Base-by-base conservation (phyloP, 2,888 invertebrate species). In the Tenthredo livida region DNA sequence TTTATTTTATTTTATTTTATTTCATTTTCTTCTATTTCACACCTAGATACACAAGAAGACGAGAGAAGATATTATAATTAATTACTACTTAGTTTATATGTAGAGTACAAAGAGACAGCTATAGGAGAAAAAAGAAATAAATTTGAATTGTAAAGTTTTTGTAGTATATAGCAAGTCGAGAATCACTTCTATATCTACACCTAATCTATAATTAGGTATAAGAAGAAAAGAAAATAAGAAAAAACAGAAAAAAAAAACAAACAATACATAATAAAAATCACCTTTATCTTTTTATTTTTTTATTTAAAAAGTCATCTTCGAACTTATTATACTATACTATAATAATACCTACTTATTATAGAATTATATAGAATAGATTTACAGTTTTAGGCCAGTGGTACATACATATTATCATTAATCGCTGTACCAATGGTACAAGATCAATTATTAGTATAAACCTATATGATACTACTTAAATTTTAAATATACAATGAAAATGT, bases 111-210 rank as follows among this genome's bases (percentile, higher is more conserved):
- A 80, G 86, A 75, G 83, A 83, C 84, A 86, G 78, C 80, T 84
- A 86, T 85, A 86, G 87, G 89, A 7, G 37, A 7, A 37, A 37
- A 37, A 37, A 37, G 4, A 37, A 88, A 40, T 2, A 33, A 29
- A 33, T 89, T 85, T 87, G 88, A 87, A 89, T 88, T 91, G 91
- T 91, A 90, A 90, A 90, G 90, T 90, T 90, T 90, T 89, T 92
- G 90, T 91, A 91, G 90, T 65, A 90, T 65, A 90, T 91, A 89
- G 85, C 85, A 87, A 87, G 87, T 89, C 88, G 88, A 78, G 86
- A 88, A 89, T 89, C 87, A 85, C 88, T 29, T 47, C 7, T 72
- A 72, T 78, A 72, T 78, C 47, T 78, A 89, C 88, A 88, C 88
- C 87, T 90, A 88, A 89, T 88, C 88, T 88, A 88, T n/a, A 86